Evolutionary conservation across 37 sponge, comb jelly and placozoan genomes (phyloP), one percentile per base, ranked within the genome.

Genomic region (Cladorhizidae sp.): DNA sequence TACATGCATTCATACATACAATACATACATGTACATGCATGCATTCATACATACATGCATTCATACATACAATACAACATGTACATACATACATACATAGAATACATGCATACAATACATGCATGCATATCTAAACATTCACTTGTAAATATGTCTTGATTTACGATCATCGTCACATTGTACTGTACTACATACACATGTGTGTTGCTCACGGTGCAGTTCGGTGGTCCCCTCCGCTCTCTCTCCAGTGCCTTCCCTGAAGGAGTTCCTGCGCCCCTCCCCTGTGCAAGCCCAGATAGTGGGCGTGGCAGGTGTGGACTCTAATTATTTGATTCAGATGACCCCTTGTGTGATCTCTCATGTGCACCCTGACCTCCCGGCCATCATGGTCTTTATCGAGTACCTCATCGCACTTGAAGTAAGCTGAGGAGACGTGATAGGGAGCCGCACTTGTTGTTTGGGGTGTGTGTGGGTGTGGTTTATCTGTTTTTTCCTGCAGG

Each of bases 321-420:
- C 97, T 28, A 86, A 88, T 70, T 96, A 75, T 70, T 81, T 96
- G 20, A n/a, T 74, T 11, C 92, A 86, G n/a, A 74, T 74, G 28
- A 36, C 41, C 31, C 89, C 86, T 29, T 76, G 82, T 54, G 69
- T 93, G 20, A 78, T 28, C 20, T 68, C 72, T 32, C 67, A 78
- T 36, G 41, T 62, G 35, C 84, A 96, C 85, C 78, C 80, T 28
- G 97, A 96, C 75, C 73, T 73, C 39, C 80, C 91, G 8, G 83
- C 97, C 26, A 70, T 96, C n/a, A 43, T 90, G 80, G 85, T 93
- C 32, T 93, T 91, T 72, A 81, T 87, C 1, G 86, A 93, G 45
- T 96, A 90, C 74, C 83, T 96, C 15, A 70, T 83, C 64, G 89
- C 93, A 42, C 82, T 95, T 5, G 95, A 95, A 86, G 95, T 94